Base-by-base conservation (phyloP, 2,888 invertebrate genomes). In the Chloroclystis v-ata region DNA sequence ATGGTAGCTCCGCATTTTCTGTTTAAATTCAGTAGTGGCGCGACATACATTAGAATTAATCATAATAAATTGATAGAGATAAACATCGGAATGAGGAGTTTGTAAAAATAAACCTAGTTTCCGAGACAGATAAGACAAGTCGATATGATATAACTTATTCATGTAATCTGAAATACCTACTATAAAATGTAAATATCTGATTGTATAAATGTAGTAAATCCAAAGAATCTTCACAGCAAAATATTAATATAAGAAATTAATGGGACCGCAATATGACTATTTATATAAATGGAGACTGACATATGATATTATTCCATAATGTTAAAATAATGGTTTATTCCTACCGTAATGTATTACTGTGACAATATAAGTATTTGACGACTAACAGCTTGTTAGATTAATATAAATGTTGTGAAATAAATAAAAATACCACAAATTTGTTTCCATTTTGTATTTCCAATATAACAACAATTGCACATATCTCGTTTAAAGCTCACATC, bases 381-480 rank as follows among this genome's bases (percentile, higher is more conserved):
- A 43, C 37, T 47, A 44, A 40, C 37, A 40, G 12, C 44, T 41
- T 35, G 42, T 48, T 54, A 32, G 35, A 3, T 9, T 46, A 47
- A 48, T 46, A 46, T 47, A 54, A 47, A 13, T 42, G 57, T 54
- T 43, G n/a, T n/a, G n/a, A 47, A 52, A 53, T 24, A 43, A 54
- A 46, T 30, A 52, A 53, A 72, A 75, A 73, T 68, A 56, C 54
- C 8, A 33, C 65, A 63, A 37, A 49, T 68, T 69, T 67, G 61
- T 76, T 83, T 84, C 68, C 72, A 81, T 73, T 72, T 76, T 84
- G 78, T 85, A 85, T 84, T 84, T 84, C 79, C 80, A 78, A 76
- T 77, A 82, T 77, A 83, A 83, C 82, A 86, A 83, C 83, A 82
- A 83, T 79, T 81, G 82, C 84, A 84, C 82, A 78, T 74, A 77